Base-by-base conservation (phyloP, 2,113 vertebrate genomes). In the Engraulis encrasicolus region DNA sequence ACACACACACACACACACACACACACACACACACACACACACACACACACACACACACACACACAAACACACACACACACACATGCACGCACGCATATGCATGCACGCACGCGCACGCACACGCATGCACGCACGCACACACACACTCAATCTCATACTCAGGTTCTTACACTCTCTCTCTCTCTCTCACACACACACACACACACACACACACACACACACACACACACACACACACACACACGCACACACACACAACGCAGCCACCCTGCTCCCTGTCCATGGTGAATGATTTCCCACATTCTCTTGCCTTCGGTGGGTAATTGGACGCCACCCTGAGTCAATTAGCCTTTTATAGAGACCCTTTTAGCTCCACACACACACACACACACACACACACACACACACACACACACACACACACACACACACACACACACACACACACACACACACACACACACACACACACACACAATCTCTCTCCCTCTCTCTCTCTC, bases 281-380 rank as follows among this genome's bases (percentile, higher is more conserved):
- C 66, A 85, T 71, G 74, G 81, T 78, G 83, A 83, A 45, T 82
- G 85, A 83, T 88, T 89, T 91, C 84, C 90, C 79, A 86, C 81
- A 83, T 90, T 90, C 79, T 86, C 78, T 78, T 91, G 85, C 87
- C 85, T 91, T 89, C 82, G 82, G 48, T 79, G 83, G 82, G 85
- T 89, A 89, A 91, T 82, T 92, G 83, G 82, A 91, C 14, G 40
- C 89, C 86, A 80, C 80, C 84, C 81, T 83, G 83, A 88, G 84
- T 87, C 89, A 90, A 90, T 93, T 92, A 92, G 91, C 85, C 85
- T 23, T 31, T 88, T 85, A 85, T 50, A 66, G 82, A 66, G 81
- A 83, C 15, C 17, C 74, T 84, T 83, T 77, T 66, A 66, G 23
- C 23, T 66, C 6, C 14, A 27, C 58, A 2, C 58, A 9, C 58